These are phyloP conservation scores for Pectinophora gossypiella DNA, from an alignment of 1,140 invertebrate genomes.

Conservation along the genomic window DNA sequence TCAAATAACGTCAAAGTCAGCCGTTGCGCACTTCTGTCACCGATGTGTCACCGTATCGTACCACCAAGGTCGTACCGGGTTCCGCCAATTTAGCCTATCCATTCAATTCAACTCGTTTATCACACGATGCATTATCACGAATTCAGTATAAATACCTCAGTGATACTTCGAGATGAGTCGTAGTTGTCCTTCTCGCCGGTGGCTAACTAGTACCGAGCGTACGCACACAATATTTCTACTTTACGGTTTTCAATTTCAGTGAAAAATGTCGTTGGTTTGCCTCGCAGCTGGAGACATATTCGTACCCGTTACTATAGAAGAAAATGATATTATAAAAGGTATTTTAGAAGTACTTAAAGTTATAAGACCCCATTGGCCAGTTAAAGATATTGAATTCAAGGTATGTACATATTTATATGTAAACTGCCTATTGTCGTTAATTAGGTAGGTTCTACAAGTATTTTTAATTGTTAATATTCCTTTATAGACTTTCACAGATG, in stretches of 20 bases:
- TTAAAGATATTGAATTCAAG: conserved; percentile 64
- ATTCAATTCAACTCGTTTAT: neutral
- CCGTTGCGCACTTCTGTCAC: no score
- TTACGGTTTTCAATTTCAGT: neutral
- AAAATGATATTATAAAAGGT: conserved; percentile 53
- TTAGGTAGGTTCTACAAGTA: neutral
- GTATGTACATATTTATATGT: conserved; percentile 29
- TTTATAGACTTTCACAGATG: conserved; percentile 92
- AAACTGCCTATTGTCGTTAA: neutral
- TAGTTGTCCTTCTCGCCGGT: neutral
- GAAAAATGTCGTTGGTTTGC: conserved; percentile 37
- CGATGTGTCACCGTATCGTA: no score
- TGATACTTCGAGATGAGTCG: neutral
- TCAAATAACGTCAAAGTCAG: no score
- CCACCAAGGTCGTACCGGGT: no score
- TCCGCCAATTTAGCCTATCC: no score
- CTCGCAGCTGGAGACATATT: conserved; percentile 40
- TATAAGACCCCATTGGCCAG: conserved; percentile 63
- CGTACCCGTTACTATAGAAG: conserved; percentile 54
- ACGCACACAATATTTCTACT: neutral
- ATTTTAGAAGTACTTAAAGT: conserved; percentile 59
- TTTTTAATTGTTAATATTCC: conserved; percentile 6
- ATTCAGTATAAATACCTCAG: neutral
- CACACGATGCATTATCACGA: neutral
- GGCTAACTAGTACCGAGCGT: neutral